phyloP scores from a whole-genome alignment of 2,888 invertebrate genomes.

The Diplolepis rosae region DNA sequence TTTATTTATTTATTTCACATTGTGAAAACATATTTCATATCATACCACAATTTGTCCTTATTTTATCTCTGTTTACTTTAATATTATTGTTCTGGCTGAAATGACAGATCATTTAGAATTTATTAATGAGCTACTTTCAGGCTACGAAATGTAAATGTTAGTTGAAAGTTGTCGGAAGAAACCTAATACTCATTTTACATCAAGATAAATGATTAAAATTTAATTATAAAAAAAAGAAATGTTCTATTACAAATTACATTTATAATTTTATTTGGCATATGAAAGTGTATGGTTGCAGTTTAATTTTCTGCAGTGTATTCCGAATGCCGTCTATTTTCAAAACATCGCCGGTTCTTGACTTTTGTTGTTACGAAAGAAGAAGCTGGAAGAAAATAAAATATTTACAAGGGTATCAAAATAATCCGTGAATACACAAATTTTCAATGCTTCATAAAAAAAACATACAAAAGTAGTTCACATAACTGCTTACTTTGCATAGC shows the following conservation, averaged over 20 bases:
- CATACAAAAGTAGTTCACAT: not conserved
- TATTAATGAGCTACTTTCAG: conserved; percentile 11
- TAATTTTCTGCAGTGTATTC: too few relatives aligned
- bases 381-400: not conserved
- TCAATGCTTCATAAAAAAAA: not conserved
- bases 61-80: not conserved
- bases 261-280: too few relatives aligned
- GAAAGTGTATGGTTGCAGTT: too few relatives aligned
- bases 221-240: too few relatives aligned
- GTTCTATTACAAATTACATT: too few relatives aligned
- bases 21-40: not conserved
- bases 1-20: not conserved
- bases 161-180: not conserved
- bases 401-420: not conserved
- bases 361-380: not conserved
- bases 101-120: not conserved
- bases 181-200: not conserved
- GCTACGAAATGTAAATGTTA: not conserved
- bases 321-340: too few relatives aligned
- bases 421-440: not conserved
- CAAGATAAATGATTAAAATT: not conserved
- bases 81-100: not conserved
- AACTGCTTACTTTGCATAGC: too few relatives aligned
- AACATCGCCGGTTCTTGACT: not conserved
- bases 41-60: not conserved